A percentile compares a stretch with the other conserved stretches of the same genome.
These are phyloP conservation scores for Aelia acuminata DNA, from an alignment of 2,888 invertebrate genomes.

Conservation along the genomic window DNA sequence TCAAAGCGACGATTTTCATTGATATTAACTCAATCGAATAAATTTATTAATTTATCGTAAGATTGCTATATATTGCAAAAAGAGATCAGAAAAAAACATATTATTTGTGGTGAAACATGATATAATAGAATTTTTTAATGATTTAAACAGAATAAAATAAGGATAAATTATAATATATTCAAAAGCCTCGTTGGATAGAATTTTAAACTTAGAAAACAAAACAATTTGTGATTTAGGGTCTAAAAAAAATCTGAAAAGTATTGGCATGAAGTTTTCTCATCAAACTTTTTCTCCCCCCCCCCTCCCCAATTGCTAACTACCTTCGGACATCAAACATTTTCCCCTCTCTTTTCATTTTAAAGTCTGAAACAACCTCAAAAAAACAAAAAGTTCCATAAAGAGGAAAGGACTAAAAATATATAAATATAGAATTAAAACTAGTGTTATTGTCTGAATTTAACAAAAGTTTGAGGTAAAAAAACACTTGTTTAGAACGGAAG, in stretches of 20 bases:
- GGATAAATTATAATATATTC: not conserved
- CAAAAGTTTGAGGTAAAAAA: too few relatives aligned
- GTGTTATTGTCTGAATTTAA: not conserved
- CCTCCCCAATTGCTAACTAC: not conserved
- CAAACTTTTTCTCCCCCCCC: conserved; percentile 16
- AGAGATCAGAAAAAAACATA: not conserved
- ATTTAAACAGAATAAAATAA: not conserved
- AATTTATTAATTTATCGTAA: not conserved
- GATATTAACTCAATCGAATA: not conserved
- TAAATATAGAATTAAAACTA: not conserved
- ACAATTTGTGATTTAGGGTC: not conserved
- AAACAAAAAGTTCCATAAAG: not conserved
- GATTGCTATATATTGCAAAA: too few relatives aligned
- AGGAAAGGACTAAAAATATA: not conserved
- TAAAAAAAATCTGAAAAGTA: not conserved
- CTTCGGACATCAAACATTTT: not conserved
- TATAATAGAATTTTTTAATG: too few relatives aligned
- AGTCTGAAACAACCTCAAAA: not conserved
- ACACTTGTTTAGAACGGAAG: too few relatives aligned
- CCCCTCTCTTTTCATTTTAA: not conserved
- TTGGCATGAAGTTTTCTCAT: conserved; percentile 29
- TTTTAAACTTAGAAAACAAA: conserved; percentile 15
- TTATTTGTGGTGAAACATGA: not conserved
- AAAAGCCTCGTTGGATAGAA: not conserved
- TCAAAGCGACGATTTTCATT: not conserved